phyloP scores from a whole-genome alignment of 2,888 invertebrate genomes.

The Volucella zonaria region DNA sequence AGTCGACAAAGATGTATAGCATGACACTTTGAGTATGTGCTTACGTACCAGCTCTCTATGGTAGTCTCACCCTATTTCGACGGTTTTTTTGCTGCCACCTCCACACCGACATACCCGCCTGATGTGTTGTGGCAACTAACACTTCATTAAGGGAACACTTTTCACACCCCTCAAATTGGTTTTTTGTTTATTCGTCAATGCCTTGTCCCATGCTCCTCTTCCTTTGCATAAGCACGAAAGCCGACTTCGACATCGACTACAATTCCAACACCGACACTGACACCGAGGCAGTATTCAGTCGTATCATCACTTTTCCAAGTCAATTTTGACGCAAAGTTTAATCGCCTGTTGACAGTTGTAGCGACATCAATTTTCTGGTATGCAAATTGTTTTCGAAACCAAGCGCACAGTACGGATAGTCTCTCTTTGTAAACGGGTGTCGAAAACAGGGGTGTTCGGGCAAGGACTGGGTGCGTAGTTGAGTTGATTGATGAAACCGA shows the following conservation, averaged over 20 bases:
- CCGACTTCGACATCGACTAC: not conserved
- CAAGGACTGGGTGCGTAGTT: slow-evolving; percentile 2
- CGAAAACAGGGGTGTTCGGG: slow-evolving; percentile 4
- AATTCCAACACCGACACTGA: not conserved
- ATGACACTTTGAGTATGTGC: slow-evolving; percentile 30
- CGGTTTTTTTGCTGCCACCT: too few species aligned
- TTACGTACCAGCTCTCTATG: slow-evolving; percentile 17
- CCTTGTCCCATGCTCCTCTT: not conserved
- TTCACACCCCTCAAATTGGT: slow-evolving; percentile 72
- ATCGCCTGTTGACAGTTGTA: slow-evolving; percentile 73
- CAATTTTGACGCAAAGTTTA: slow-evolving; percentile 72
- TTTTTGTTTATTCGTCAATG: slow-evolving; percentile 29
- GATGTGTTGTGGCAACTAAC: slow-evolving; percentile 59
- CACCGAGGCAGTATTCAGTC: not conserved
- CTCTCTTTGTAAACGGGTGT: too few species aligned
- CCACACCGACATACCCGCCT: not conserved
- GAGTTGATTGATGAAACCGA: slow-evolving; percentile 69
- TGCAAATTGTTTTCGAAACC: slow-evolving; percentile 70
- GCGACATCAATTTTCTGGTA: slow-evolving; percentile 73
- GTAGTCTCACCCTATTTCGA: slow-evolving; percentile 15
- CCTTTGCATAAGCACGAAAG: too few species aligned
- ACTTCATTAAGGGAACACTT: slow-evolving; percentile 72
- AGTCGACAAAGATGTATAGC: slow-evolving; percentile 70
- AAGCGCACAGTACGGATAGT: too few species aligned
- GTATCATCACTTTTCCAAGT: slow-evolving; percentile 66